These are phyloP conservation scores for Autographa gamma DNA, from an alignment of 2,888 invertebrate genomes.

Conservation along the genomic window DNA sequence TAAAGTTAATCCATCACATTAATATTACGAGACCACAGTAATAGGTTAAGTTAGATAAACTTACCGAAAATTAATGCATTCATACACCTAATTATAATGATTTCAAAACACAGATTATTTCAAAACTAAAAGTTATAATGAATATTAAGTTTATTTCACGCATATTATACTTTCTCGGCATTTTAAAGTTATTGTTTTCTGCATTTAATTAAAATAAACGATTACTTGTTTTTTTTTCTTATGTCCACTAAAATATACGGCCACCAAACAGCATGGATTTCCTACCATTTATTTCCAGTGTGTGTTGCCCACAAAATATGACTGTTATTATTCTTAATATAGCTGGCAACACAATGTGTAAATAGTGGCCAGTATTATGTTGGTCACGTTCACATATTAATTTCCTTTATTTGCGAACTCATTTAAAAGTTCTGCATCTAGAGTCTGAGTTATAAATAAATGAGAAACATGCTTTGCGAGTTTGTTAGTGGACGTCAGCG, in stretches of 20 bases:
- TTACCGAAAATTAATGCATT: background rate
- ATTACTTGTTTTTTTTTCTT: background rate
- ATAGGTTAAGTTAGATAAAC: background rate
- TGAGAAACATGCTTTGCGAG: constrained; percentile 31
- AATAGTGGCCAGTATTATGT: constrained; percentile 4
- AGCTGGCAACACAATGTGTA: constrained; percentile 14
- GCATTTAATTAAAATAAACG: background rate
- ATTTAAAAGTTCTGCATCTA: constrained; percentile 33
- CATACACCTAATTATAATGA: background rate
- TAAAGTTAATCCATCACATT: constrained; percentile 2
- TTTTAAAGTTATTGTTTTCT: background rate
- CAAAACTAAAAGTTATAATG: background rate
- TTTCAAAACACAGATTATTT: background rate
- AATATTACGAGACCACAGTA: background rate
- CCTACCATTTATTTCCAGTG: background rate
- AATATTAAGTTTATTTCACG: background rate
- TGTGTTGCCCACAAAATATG: constrained; percentile 26
- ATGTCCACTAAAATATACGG: background rate
- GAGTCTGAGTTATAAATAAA: constrained; percentile 35
- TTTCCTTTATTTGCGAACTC: constrained; percentile 42
- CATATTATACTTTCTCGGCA: background rate
- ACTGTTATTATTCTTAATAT: constrained; percentile 20
- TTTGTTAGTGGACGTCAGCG: constrained; percentile 30
- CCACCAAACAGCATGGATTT: background rate
- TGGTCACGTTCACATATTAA: constrained; percentile 44